Evolutionary conservation across 1,140 invertebrate species (phyloP).

Genomic region (Neodiprion fabricii): DNA sequence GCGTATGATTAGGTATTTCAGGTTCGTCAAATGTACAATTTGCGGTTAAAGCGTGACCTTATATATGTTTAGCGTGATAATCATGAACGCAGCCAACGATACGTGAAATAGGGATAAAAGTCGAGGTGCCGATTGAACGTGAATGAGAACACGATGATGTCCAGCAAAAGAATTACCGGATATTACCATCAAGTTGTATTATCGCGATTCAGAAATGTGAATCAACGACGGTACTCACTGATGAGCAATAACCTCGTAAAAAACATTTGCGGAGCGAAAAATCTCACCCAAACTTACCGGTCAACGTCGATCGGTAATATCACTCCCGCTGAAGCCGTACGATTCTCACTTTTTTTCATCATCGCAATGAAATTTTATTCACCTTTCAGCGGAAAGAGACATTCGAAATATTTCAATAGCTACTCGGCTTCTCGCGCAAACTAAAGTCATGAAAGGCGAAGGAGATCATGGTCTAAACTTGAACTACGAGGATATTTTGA

Average conservation of each 20-base stretch:
- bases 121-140: no score
- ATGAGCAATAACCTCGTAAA: not conserved
- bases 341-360: no score
- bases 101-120: no score
- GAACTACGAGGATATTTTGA: constrained; percentile 51
- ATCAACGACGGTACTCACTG: not conserved
- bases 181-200: not conserved
- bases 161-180: not conserved
- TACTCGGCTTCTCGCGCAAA: constrained; percentile 7
- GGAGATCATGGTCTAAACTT: constrained; percentile 30
- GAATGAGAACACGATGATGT: not conserved
- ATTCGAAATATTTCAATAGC: not conserved
- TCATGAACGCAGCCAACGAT: no score
- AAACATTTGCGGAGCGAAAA: not conserved
- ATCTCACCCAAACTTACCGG: not conserved
- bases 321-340: not conserved
- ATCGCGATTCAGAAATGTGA: not conserved
- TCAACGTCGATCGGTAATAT: not conserved
- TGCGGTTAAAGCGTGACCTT: no score
- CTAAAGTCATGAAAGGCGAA: constrained; percentile 27
- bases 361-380: no score
- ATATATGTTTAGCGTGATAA: no score
- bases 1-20: no score
- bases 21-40: no score
- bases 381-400: no score